These are phyloP conservation scores for Chondrosia reniformis DNA, from an alignment of 37 sponge, comb jelly and placozoan genomes.

Conservation along the genomic window DNA sequence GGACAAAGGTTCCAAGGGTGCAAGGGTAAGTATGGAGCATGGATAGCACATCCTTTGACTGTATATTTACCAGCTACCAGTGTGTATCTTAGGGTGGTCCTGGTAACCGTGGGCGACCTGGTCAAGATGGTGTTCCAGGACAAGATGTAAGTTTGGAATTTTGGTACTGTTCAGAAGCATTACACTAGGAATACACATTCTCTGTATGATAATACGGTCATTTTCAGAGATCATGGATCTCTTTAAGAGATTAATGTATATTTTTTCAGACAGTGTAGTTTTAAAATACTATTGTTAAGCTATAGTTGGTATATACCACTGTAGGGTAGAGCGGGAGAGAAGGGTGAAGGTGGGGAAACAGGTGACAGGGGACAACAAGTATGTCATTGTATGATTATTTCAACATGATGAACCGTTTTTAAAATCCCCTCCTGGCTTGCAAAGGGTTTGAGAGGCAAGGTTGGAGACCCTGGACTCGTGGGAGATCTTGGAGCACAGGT, in stretches of 20 bases:
- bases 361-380: conserved; percentile 4
- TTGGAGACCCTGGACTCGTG: not conserved
- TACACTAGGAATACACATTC: no score
- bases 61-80: not conserved
- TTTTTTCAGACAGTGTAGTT: conserved; percentile 43
- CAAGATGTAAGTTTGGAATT: not conserved
- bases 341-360: not conserved
- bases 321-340: conserved; percentile 14
- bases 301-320: not conserved
- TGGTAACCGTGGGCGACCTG: not conserved
- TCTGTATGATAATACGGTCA: no score
- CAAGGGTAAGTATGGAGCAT: not conserved
- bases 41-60: not conserved
- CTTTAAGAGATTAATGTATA: no score
- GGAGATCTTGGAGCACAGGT: conserved; percentile 1
- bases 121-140: conserved; percentile 15
- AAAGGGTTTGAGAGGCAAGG: conserved; percentile 13
- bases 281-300: no score
- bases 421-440: not conserved
- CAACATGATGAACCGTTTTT: not conserved
- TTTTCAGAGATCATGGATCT: no score
- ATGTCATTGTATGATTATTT: conserved; percentile 2
- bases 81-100: not conserved
- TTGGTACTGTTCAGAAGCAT: no score
- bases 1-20: conserved; percentile 46